Evolutionary conservation across 2,797 vertebrate genomes (phyloP).

Genomic region (Sebastiscus tertius): DNA sequence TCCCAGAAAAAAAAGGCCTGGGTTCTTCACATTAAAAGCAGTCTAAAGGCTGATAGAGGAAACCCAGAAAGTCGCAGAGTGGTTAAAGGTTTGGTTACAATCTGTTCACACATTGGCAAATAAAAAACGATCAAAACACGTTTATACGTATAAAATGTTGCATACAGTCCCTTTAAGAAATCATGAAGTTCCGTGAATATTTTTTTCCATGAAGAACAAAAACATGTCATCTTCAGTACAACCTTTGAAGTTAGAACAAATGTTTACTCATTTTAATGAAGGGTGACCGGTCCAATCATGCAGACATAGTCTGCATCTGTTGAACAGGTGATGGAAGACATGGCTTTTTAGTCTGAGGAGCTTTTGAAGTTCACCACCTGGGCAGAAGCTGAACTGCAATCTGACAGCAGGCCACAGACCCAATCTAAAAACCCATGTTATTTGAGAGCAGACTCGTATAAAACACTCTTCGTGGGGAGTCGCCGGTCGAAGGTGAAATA

Average conservation of each 20-base stretch:
- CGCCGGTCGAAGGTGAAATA: not conserved
- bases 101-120: no score
- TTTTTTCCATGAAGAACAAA: not conserved
- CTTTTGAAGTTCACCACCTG: slow-evolving; percentile 18
- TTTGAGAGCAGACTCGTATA: not conserved
- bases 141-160: no score
- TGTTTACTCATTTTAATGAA: not conserved
- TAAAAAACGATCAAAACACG: no score
- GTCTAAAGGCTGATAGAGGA: no score
- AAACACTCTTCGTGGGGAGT: slow-evolving; percentile 3
- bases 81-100: no score
- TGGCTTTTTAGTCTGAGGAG: not conserved
- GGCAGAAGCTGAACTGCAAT: not conserved
- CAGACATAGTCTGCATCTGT: not conserved
- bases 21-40: no score
- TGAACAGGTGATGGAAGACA: not conserved
- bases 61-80: no score
- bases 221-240: not conserved
- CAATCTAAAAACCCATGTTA: slow-evolving; percentile 1
- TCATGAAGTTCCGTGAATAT: not conserved
- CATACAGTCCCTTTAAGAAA: not conserved
- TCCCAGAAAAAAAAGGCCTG: no score
- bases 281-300: not conserved
- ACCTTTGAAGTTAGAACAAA: slow-evolving; percentile 6
- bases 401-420: slow-evolving; percentile 8